Conservation (phyloP, 2,113 vertebrate genomes). For the Sardina pilchardus region DNA sequence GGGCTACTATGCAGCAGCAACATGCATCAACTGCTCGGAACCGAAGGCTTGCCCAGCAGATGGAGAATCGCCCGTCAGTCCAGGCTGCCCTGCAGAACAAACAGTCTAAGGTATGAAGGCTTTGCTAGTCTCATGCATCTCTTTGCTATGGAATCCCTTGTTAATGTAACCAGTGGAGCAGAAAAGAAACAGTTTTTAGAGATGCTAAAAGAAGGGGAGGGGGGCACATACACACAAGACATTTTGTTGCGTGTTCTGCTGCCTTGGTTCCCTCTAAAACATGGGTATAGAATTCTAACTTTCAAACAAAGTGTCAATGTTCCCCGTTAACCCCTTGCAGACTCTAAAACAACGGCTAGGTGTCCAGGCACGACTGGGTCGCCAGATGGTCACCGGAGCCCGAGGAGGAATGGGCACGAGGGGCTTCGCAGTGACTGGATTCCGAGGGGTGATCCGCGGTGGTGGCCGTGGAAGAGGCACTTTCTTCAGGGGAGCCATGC, state of each 20-base stretch:
- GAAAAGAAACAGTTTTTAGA: no score
- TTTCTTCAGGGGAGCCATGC: constrained; percentile 68
- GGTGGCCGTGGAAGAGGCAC: constrained; percentile 62
- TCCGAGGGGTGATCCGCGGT: constrained; percentile 58
- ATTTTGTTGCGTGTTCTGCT: no score
- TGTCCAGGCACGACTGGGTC: constrained; percentile 83
- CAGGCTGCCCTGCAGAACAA: constrained; percentile 83
- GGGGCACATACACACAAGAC: no score
- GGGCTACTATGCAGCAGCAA: constrained; percentile 79
- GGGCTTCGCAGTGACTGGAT: constrained; percentile 69
- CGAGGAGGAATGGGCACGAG: constrained; percentile 63
- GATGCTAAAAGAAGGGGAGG: no score
- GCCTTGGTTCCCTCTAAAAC: no score
- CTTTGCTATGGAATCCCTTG: neutral
- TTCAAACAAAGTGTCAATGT: neutral
- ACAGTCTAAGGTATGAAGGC: constrained; percentile 71
- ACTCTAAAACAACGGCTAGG: constrained; percentile 82
- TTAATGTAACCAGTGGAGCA: no score
- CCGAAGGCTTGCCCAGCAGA: constrained; percentile 86
- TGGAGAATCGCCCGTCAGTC: constrained; percentile 86
- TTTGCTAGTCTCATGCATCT: neutral
- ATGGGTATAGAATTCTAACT: no score
- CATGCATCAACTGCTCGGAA: constrained; percentile 82
- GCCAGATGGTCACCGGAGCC: constrained; percentile 60
- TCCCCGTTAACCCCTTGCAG: constrained; percentile 61